Evolutionary conservation across 2,888 invertebrate genomes (phyloP).

Genomic region (Tiliacea aurago): DNA sequence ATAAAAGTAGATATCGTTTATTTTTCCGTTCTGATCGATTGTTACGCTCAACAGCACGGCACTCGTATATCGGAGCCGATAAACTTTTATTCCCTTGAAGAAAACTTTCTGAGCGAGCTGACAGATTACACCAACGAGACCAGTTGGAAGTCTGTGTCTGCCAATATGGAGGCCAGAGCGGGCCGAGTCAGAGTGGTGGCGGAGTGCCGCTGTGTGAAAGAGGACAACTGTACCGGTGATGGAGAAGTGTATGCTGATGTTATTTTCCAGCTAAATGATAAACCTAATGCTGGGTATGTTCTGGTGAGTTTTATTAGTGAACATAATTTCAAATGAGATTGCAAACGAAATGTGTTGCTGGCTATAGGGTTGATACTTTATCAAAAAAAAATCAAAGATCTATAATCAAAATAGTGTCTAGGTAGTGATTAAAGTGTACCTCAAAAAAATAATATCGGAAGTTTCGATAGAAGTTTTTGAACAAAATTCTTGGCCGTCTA

Average conservation of each 20-base stretch:
- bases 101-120: slow-evolving; percentile 79
- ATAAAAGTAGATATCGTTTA: slow-evolving; percentile 15
- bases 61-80: slow-evolving; percentile 71
- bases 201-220: slow-evolving; percentile 74
- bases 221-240: slow-evolving; percentile 70
- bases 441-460: too few relatives aligned
- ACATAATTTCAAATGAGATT: too few relatives aligned
- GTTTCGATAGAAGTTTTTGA: too few relatives aligned
- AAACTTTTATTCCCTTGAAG: slow-evolving; percentile 78
- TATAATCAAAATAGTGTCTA: too few relatives aligned
- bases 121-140: slow-evolving; percentile 80
- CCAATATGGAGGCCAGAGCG: slow-evolving; percentile 63
- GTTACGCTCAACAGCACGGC: slow-evolving; percentile 73
- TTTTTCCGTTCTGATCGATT: slow-evolving; percentile 41
- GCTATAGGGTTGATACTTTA: too few relatives aligned
- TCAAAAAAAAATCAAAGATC: too few relatives aligned
- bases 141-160: slow-evolving; percentile 71
- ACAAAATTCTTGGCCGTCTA: too few relatives aligned
- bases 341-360: too few relatives aligned
- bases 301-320: slow-evolving; percentile 70
- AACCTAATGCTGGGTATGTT: slow-evolving; percentile 66
- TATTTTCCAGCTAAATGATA: slow-evolving; percentile 70
- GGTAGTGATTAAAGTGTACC: too few relatives aligned
- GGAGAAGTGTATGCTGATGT: slow-evolving; percentile 76
- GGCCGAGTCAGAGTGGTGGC: slow-evolving; percentile 78